phyloP scores from a whole-genome alignment of 2,888 invertebrate genomes.

The Caenorhabditis japonica region DNA sequence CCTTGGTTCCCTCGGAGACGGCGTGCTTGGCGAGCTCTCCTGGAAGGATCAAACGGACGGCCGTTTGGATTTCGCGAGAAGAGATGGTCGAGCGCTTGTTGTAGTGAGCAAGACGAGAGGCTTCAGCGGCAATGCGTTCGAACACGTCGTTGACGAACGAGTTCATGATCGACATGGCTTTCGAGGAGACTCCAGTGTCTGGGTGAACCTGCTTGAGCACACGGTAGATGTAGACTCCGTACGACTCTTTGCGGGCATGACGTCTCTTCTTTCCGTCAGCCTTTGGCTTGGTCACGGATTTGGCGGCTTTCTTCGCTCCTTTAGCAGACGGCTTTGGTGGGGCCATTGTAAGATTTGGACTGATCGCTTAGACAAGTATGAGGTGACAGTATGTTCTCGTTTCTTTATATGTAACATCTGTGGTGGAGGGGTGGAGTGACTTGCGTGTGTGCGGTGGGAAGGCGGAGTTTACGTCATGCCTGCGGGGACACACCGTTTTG shows the following conservation, averaged over 20 bases:
- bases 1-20: slow-evolving; percentile 56
- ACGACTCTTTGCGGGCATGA: slow-evolving; percentile 71
- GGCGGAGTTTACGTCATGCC: no score
- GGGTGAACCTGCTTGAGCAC: slow-evolving; percentile 81
- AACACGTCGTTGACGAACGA: slow-evolving; percentile 85
- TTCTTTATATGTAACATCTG: no score
- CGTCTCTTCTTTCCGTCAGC: slow-evolving; percentile 74
- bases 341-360: no score
- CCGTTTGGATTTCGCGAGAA: slow-evolving; percentile 83
- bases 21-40: slow-evolving; percentile 59
- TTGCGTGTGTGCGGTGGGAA: no score
- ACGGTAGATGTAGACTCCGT: slow-evolving; percentile 81
- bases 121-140: slow-evolving; percentile 82
- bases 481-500: no score
- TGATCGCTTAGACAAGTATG: no score
- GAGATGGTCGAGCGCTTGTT: slow-evolving; percentile 83
- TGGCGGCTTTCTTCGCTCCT: slow-evolving; percentile 76
- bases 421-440: no score
- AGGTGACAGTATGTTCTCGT: no score
- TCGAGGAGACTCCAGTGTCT: slow-evolving; percentile 83
- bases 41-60: slow-evolving; percentile 60
- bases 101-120: slow-evolving; percentile 81
- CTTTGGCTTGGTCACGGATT: slow-evolving; percentile 56
- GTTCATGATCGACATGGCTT: slow-evolving; percentile 85
- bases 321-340: slow-evolving; percentile 75